Evolutionary conservation across 2,113 vertebrate genomes (phyloP), one percentile per base, ranked within the genome.

Genomic region (Dasypus novemcinctus): DNA sequence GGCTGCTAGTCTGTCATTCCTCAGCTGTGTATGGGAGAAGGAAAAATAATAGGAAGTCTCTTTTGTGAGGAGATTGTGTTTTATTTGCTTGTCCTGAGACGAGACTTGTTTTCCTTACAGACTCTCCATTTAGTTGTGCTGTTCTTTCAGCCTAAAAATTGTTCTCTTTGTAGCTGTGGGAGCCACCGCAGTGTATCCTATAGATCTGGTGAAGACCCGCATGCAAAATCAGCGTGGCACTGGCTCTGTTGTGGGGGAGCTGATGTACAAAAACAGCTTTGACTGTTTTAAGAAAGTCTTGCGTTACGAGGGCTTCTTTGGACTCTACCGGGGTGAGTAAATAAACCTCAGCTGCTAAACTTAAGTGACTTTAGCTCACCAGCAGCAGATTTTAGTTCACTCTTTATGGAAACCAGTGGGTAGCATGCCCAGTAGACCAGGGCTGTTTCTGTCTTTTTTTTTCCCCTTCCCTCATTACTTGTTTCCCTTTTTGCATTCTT

Each of bases 261-360:
- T 99, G 97, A 99, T 99, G 99, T 99, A 99, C 96, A 99, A 99
- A 98, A 99, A 98, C 98, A 99, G 99, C 97, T 99, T 99, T 63
- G 99, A 99, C 98, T 99, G 99, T 93, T 99, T 99, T 75, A 99
- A 99, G 98, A 99, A 99, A 95, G 99, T 99, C 95, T 98, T 99
- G 78, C 98, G 99, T 91, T 99, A 99, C 52, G 99, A 99, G 97
- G 99, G 99, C 97, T 98, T 99, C 98, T 99, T 99, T 93, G 99
- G 99, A 90, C 99, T 99, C 96, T 99, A 99, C 98, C 98, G 99
- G 99, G 99, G 99, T 99, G 98, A 97, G 98, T 97, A 54, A 92
- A 84, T 87, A 33, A 84, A 87, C 89, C n/a, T 66, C 83, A 17
- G 29, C 90, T 52, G 66, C 23, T 95, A 36, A 86, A 23, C 15